A percentile compares a stretch with the other conserved stretches of the same genome.
These are phyloP conservation scores for Oreotragus oreotragus DNA, from an alignment of 2,113 vertebrate species.

Conservation along the genomic window DNA sequence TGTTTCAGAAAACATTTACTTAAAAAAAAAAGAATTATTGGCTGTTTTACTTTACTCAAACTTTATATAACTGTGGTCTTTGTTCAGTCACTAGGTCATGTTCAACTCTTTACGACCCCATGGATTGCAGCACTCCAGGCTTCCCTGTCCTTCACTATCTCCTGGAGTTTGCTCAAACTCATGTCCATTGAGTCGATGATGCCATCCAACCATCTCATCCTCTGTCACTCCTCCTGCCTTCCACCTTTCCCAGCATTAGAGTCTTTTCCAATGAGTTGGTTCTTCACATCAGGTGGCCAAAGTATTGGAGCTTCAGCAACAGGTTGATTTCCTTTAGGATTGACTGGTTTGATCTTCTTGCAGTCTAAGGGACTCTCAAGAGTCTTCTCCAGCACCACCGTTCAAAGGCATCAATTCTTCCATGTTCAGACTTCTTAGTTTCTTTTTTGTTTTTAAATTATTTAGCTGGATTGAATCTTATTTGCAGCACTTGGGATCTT, in stretches of 20 bases:
- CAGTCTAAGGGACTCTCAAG: not conserved
- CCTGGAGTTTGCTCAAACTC: not conserved
- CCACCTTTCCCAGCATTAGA: not conserved
- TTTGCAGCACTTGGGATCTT: not conserved
- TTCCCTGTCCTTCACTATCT: not conserved
- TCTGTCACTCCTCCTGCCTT: not conserved
- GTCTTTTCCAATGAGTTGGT: not conserved
- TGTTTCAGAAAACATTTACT: not conserved
- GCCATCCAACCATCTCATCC: not conserved
- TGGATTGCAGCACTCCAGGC: not conserved
- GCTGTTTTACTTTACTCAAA: not conserved
- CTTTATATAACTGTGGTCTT: not conserved
- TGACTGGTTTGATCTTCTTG: not conserved
- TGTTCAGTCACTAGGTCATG: not conserved
- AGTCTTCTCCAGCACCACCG: not conserved
- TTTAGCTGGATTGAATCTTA: not conserved
- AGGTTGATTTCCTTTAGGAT: not conserved
- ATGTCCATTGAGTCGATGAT: not conserved
- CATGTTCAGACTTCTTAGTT: not conserved
- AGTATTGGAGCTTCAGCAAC: not conserved
- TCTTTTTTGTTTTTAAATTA: not conserved
- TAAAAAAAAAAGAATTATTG: not conserved
- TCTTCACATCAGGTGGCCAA: not conserved
- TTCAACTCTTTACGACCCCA: not conserved
- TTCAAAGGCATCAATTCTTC: not conserved